Evolutionary conservation across 2,113 vertebrate species (phyloP), one percentile per base, ranked within the genome.

Genomic region (Danionella cerebrum): DNA sequence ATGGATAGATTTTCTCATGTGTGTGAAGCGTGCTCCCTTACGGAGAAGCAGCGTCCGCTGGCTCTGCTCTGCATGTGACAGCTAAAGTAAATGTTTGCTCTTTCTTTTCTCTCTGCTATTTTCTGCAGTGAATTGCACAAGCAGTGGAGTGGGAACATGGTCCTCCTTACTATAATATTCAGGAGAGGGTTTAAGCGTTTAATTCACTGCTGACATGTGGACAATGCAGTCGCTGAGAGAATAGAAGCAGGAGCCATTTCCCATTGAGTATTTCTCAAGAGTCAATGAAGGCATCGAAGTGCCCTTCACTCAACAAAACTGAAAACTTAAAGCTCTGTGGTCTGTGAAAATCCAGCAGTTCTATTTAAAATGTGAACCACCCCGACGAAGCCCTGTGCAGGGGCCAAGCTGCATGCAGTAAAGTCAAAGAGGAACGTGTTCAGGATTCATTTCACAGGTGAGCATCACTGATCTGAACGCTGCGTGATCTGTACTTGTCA

Each of bases 181-280:
- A 25, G 5, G 42, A 33, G 68, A 51, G 29, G 59, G 74, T 69
- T 50, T 64, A 27, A 18, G 25, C 62, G 16, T 35, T 50, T 74
- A 70, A 78, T 68, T 70, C 65, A 31, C 62, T 65, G 57, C 76
- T n/a, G 80, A 81, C 72, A 80, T 63, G 16, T 71, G 64, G 73
- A 67, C 57, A 79, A 22, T 45, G 3, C 68, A 29, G 12, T 51
- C 19, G 14, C 39, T 60, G 38, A 44, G 25, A 60, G 57, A 59
- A 27, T 5, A 29, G 14, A 18, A 42, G 38, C 19, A 31, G 65
- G 44, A 41, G 52, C 19, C 31, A 19, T 50, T 5, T 24, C 53
- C 60, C 72, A 75, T 80, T 84, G 77, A 79, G 48, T 75, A 16
- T 42, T 54, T 42, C 18, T 71, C 69, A 71, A 70, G n/a, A 14